Evolutionary conservation across 2,797 vertebrate genomes (phyloP), one percentile per base, ranked within the genome.

Genomic region (Gymnothorax reevesii): DNA sequence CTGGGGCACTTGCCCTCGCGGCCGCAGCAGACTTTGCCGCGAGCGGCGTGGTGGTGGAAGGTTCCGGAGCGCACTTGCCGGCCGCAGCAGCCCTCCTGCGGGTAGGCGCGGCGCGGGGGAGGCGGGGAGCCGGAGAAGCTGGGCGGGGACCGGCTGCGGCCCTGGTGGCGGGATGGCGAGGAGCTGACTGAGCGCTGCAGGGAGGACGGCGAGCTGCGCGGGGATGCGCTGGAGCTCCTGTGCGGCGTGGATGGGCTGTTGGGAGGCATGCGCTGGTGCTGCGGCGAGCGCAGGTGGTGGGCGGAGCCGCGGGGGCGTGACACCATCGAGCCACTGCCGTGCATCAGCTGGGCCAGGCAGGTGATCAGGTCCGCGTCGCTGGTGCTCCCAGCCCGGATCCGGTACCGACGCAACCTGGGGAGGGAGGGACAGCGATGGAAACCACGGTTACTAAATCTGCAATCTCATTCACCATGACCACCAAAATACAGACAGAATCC

Each of bases 151-250:
- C 95, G 98, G 95, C 97, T 98, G 88, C 97, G 97, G 88, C 96
- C 97, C 87, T 97, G 92, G 92, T 97, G 95, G 92, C 98, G 96
- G 55, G 98, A 99, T 0, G 99, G 97, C 73, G 98, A 99, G 92
- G 98, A 99, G 94, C 98, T 99, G 93, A 97, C 95, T 1, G 98
- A 99, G 93, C 98, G 98, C 93, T 99, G 98, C 94, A 98, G 95
- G 84, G 98, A 97, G 84, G 98, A 97, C 84, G 97, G 98, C 88
- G 97, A 97, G 94, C 98, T 98, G 88, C 98, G 96, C 2, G 98
- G 98, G 62, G 98, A 99, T 89, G 97, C 97, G 93, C 98, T 99
- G 83, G 97, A 97, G 94, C 98, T 99, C 93, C 98, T 97, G 85
- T 97, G 93, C n/a, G 97, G 97, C 88, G 95, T 94, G 33, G 94